Evolutionary conservation across 2,113 vertebrate species (phyloP).

Genomic region (Ovis canadensis): DNA sequence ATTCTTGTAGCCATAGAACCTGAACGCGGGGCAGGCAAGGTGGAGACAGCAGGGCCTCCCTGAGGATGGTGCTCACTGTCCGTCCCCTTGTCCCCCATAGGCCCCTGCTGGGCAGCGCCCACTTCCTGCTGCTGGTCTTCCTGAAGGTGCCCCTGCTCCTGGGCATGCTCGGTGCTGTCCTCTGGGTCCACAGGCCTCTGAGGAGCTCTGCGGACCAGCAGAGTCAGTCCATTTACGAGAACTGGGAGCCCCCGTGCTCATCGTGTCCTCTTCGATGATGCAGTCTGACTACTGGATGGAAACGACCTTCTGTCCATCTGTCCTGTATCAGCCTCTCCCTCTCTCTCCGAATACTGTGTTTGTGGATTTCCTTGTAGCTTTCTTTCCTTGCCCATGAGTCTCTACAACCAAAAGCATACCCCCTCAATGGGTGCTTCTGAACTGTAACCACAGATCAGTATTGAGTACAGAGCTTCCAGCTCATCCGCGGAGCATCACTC

Average conservation of each 20-base stretch:
- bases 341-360: neutral
- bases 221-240: rapidly evolving
- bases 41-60: rapidly evolving
- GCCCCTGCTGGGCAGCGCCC: neutral
- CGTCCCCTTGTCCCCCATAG: neutral
- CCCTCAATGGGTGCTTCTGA: neutral
- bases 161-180: neutral
- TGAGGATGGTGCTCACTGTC: neutral
- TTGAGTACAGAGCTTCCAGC: neutral
- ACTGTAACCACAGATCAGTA: neutral
- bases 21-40: rapidly evolving
- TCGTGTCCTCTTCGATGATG: neutral
- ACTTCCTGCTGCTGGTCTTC: constrained; percentile 25
- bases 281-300: neutral
- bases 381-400: neutral
- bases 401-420: neutral
- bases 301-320: neutral
- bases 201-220: rapidly evolving
- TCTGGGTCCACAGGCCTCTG: constrained; percentile 38
- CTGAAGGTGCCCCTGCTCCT: constrained; percentile 34
- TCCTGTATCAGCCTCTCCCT: neutral
- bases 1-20: neutral
- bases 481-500: neutral
- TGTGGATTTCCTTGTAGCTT: neutral
- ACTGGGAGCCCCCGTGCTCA: neutral